Base-by-base conservation (phyloP, 2,888 invertebrate species). In the Pheosia gnoma region DNA sequence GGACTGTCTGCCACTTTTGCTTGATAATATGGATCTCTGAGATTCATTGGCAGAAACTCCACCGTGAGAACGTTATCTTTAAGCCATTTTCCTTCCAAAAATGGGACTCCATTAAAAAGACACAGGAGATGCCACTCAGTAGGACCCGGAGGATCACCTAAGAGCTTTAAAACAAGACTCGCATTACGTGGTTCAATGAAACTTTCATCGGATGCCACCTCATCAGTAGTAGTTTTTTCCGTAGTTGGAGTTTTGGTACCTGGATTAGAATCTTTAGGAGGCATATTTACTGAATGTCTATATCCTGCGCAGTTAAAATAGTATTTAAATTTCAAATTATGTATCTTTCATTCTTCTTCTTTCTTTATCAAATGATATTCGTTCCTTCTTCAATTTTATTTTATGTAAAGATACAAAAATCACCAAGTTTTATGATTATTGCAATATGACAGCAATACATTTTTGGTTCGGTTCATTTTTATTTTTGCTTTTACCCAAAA, bases 71-170 rank as follows among this genome's bases (percentile, higher is more conserved):
- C 60, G 6, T 60, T 41, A 4, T 74, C 80, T 60, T 83, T 54
- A 2, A 60, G 25, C 93, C 92, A 93, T 75, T 79, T 87, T 13
- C 61, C 66, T 39, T 90, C 86, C 41, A 86, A 59, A 52, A 91
- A 52, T 11, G 80, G 67, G 43, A 76, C 68, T 37, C 86, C 84
- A 66, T 90, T 81, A 64, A 88, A 90, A 51, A 88, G 38, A 11
- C 74, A 72, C 10, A 84, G 10, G 60, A 91, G 84, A 10, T 53
- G 51, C 77, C 74, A 86, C 4, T 91, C 88, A 47, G 80, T 86
- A 36, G 74, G 68, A 5, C 76, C 79, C 36, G 81, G 76, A 47
- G 70, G 68, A 3, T 75, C 71, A n/a, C 90, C 90, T 59, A 80
- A 66, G 58, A 89, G 61, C 49, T 64, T 53, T 51, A 90, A 9